Evolutionary conservation across 2,797 vertebrate species (phyloP).

Genomic region (Cottoperca gobio): DNA sequence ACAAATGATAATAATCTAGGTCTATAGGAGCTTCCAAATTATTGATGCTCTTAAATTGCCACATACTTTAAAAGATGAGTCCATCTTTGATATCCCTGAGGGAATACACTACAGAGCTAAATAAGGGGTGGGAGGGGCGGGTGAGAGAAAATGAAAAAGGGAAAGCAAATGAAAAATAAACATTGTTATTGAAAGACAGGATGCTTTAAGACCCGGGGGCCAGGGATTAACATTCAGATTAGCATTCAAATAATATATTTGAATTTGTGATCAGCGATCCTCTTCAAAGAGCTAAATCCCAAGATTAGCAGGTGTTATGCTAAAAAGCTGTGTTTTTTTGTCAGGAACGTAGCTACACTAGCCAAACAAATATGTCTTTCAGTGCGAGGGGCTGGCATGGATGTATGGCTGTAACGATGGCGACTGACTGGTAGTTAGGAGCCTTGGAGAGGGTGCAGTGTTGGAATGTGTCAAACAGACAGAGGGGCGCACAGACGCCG

Average conservation of each 20-base stretch:
- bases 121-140: constrained; percentile 11
- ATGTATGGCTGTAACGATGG: constrained; percentile 92
- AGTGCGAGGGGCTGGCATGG: constrained; percentile 90
- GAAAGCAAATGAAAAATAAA: constrained; percentile 87
- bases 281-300: constrained; percentile 87
- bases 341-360: constrained; percentile 88
- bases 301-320: constrained; percentile 93
- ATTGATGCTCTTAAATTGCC: constrained; percentile 39
- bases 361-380: constrained; percentile 97
- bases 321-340: constrained; percentile 86
- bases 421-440: constrained; percentile 85
- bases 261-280: constrained; percentile 90
- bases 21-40: constrained; percentile 23
- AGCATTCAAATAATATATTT: constrained; percentile 92
- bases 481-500: constrained; percentile 78
- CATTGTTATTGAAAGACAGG: constrained; percentile 86
- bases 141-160: constrained; percentile 55
- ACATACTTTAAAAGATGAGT: constrained; percentile 47
- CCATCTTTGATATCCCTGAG: constrained; percentile 36
- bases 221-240: constrained; percentile 92
- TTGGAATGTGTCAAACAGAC: constrained; percentile 86
- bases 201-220: constrained; percentile 84
- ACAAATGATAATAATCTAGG: constrained; percentile 27
- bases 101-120: constrained; percentile 41
- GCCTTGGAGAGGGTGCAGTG: constrained; percentile 77